Percentiles rank a stretch among this genome's conserved stretches.
These are phyloP conservation scores for Micropterix aruncella DNA, from an alignment of 2,888 invertebrate genomes.

Conservation along the genomic window DNA sequence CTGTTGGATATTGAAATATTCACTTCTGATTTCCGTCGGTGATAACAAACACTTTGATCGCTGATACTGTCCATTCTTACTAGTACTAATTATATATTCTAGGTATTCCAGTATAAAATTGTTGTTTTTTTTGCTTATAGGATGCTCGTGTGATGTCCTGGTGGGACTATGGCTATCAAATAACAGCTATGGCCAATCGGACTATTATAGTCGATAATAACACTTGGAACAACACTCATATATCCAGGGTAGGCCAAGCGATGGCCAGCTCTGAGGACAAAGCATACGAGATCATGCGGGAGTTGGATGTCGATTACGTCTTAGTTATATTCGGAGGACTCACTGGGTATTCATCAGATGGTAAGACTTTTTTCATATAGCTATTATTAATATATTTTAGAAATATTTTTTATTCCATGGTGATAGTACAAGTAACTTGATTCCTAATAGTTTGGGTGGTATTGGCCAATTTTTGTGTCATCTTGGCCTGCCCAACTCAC, in stretches of 20 bases:
- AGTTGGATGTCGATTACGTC: constrained; percentile 95
- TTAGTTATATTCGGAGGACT: constrained; percentile 97
- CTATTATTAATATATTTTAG: too few species aligned
- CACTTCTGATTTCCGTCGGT: constrained; percentile 5
- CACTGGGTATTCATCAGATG: constrained; percentile 96
- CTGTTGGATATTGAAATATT: not conserved
- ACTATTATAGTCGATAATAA: constrained; percentile 98
- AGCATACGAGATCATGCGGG: constrained; percentile 95
- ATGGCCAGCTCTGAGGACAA: constrained; percentile 96
- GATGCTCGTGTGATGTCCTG: constrained; percentile 97
- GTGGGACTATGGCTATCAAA: constrained; percentile 99
- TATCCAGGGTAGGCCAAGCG: constrained; percentile 93
- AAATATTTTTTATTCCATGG: too few species aligned
- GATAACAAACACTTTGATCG: constrained; percentile 14
- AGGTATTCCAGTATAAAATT: constrained; percentile 4
- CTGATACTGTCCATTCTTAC: constrained; percentile 16
- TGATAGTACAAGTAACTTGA: too few species aligned
- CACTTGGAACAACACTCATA: constrained; percentile 99
- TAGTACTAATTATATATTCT: constrained; percentile 10
- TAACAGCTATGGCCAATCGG: constrained; percentile 97
- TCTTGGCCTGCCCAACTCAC: too few species aligned
- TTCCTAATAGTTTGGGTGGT: too few species aligned
- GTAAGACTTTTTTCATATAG: too few species aligned
- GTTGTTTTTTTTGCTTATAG: constrained; percentile 25
- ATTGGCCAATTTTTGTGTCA: too few species aligned